Evolutionary conservation across 2,797 vertebrate genomes (phyloP), one percentile per base, ranked within the genome.

Genomic region (Pseudomugil tenellus): DNA sequence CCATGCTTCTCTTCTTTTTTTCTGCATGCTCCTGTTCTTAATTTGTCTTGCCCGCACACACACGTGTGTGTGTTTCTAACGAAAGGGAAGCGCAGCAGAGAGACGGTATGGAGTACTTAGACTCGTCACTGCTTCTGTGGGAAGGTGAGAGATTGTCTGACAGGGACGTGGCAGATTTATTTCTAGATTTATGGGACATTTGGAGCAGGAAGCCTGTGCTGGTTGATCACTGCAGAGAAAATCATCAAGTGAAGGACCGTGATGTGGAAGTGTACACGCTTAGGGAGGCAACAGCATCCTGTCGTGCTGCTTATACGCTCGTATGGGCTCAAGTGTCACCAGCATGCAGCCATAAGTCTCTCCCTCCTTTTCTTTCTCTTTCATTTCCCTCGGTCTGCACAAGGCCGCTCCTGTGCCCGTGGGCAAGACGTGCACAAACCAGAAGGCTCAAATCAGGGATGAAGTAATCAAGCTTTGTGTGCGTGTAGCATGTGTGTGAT

Each of bases 361-460:
- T 41, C 37, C 19, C 55, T 64, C 62, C 46, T 57, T 53, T 21
- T 46, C 35, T 13, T 70, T 46, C 73, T 25, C 35, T 60, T 58
- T 29, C 48, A 35, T 67, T 56, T 69, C 73, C 57, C 58, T 70
- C 17, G 4, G 59, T 58, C 70, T 74, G 66, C 48, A 63, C 63
- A 60, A 64, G 37, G 37, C 37, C 37, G 72, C 80, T 69, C 28
- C 57, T 64, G 51, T 51, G 77, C 79, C 81, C 66, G 57, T 60
- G 73, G 75, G 73, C 69, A 56, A 74, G 55, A 77, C 72, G 72
- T 65, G 79, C 80, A 79, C 66, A 68, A 70, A 80, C 61, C 68
- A 81, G 59, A 34, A 67, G 74, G 66, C 76, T 74, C 71, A 71
- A 82, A 82, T 84, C 77, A 81, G 58, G 73, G 67, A 51, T 71